Percentiles rank a stretch among this genome's conserved stretches.
These are phyloP conservation scores for Apogon hyalosoma DNA, from an alignment of 2,797 vertebrate genomes.

Conservation along the genomic window DNA sequence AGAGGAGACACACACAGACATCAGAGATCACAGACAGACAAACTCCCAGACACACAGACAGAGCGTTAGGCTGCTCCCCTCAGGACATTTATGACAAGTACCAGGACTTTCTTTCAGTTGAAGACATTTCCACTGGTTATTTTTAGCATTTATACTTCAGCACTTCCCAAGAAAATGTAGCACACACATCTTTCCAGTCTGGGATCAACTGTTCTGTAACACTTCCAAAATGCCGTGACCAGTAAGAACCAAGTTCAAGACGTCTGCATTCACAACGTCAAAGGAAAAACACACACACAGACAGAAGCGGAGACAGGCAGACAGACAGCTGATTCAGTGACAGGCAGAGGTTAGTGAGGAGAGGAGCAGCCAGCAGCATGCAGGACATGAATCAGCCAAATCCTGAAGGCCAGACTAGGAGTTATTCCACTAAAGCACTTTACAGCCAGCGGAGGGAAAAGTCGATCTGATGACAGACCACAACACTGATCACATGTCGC, in stretches of 20 bases:
- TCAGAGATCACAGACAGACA: constrained; percentile 4
- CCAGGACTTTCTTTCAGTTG: neutral
- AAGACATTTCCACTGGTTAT: neutral
- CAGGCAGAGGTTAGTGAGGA: constrained; percentile 32
- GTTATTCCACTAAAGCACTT: constrained; percentile 20
- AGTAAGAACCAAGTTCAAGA: neutral
- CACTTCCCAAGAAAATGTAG: neutral
- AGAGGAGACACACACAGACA: constrained; percentile 3
- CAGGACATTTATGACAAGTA: neutral
- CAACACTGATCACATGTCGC: neutral
- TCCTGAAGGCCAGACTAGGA: constrained; percentile 18
- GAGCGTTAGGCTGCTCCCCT: neutral
- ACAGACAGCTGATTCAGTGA: constrained; percentile 15
- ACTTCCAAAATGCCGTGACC: neutral
- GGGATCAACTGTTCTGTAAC: neutral
- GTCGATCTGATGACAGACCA: constrained; percentile 6
- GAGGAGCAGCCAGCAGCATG: constrained; percentile 52
- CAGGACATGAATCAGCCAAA: constrained; percentile 43
- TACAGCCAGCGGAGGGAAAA: constrained; percentile 10
- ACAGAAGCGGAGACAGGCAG: constrained; percentile 1
- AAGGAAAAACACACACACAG: neutral
- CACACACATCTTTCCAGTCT: neutral
- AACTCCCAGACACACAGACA: constrained; percentile 10
- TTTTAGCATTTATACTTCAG: neutral
- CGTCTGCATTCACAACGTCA: neutral